Percentiles rank a stretch among this genome's conserved stretches.
Conservation (phyloP, 2,113 vertebrate genomes). For the Melanerpes aurifrons region DNA sequence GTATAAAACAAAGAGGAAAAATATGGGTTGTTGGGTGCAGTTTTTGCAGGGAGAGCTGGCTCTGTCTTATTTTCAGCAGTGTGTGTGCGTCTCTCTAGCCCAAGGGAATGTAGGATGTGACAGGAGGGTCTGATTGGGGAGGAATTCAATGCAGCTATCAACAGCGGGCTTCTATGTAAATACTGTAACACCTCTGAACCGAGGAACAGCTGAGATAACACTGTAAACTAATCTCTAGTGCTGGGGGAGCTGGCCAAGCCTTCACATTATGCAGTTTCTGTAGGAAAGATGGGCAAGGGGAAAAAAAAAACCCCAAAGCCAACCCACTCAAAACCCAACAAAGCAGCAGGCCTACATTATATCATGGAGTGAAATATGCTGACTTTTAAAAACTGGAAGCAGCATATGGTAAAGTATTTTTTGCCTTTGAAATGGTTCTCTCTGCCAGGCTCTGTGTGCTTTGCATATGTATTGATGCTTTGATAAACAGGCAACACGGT, state of each 20-base stretch:
- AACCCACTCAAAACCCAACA: background rate
- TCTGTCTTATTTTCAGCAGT: background rate
- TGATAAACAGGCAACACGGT: background rate
- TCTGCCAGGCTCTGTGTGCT: background rate
- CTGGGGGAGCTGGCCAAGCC: slow-evolving; percentile 20
- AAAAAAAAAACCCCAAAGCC: background rate
- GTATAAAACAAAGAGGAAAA: background rate
- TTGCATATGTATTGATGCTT: background rate
- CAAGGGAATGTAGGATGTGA: slow-evolving; percentile 39
- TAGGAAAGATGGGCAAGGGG: background rate
- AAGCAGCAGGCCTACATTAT: background rate
- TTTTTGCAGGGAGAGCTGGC: background rate
- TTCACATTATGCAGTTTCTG: background rate
- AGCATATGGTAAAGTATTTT: background rate
- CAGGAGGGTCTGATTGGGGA: slow-evolving; percentile 32
- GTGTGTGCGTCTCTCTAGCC: background rate
- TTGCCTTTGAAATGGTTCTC: background rate
- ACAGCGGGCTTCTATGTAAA: slow-evolving; percentile 74
- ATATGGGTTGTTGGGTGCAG: background rate
- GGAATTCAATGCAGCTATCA: slow-evolving; percentile 69
- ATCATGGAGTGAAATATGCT: background rate
- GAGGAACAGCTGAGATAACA: slow-evolving; percentile 78
- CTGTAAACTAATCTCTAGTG: slow-evolving; percentile 72
- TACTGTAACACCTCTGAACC: slow-evolving; percentile 71
- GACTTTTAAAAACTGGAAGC: background rate